Base-by-base conservation (phyloP, 2,797 vertebrate species). In the Catharus ustulatus region DNA sequence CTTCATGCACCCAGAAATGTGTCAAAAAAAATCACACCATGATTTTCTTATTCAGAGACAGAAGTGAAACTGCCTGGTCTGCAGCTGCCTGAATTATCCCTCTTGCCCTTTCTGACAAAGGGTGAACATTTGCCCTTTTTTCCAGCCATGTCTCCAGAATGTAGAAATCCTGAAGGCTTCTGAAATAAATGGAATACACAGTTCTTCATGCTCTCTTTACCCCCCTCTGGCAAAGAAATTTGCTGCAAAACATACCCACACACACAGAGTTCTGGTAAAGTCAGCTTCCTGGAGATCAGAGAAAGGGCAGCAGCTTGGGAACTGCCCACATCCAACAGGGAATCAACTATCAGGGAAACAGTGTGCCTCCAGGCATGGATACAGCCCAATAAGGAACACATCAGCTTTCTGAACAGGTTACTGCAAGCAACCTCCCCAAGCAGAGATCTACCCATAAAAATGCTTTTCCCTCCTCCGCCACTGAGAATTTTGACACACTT, bases 251-350 rank as follows among this genome's bases (percentile, higher is more conserved):
- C n/a, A 69, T 45, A 51, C 21, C 46, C 36, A 36, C 23, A 43
- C 23, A 43, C 5, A 55, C 16, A 13, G 43, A 27, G 17, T 36
- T 84, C 58, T 34, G 64, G 13, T 49, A 9, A 61, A 83, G n/a
- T 66, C 52, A 74, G 10, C 61, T 73, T 92, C 61, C 57, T 40
- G 58, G 45, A 84, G 64, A 77, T 48, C 52, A 71, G 11, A 89
- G 64, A 30, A 89, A 89, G 48, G 57, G 49, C 55, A 80, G 62
- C 11, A 16, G 55, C 64, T 73, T 88, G 64, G 64, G 57, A 90
- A 83, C 22, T n/a, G 57, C 55, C 52, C 43, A 61, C 51, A 42
- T 72, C 30, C 55, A 80, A 19, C 0, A 0, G 43, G 26, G 24
- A 76, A 5, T 43, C 72, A 85, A 36, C 59, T 51, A 72, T 27